Evolutionary conservation across 2,797 vertebrate genomes (phyloP).

Genomic region (Lepidocolaptes lacrymiger): DNA sequence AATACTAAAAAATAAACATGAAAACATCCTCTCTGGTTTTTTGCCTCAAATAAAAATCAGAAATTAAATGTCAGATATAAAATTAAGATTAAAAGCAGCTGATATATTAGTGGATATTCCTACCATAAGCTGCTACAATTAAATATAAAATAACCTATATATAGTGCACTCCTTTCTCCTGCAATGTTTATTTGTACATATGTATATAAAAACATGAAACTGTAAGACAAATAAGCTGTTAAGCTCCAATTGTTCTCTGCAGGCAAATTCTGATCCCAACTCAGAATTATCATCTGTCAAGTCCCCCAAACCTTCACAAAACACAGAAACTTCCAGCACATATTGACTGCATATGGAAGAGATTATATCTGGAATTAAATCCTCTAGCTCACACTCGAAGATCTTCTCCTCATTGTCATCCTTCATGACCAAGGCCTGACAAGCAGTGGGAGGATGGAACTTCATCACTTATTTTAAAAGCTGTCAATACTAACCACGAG

Average conservation of each 20-base stretch:
- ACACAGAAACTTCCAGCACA: neutral
- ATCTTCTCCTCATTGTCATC: conserved; percentile 40
- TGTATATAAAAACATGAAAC: rapidly evolving
- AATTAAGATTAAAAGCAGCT: neutral
- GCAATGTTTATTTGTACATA: neutral
- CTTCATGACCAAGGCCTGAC: conserved; percentile 53
- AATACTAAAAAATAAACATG: neutral
- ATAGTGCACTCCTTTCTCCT: neutral
- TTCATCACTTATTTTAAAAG: conserved; percentile 40
- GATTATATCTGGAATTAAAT: conserved; percentile 22
- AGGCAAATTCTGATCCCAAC: neutral
- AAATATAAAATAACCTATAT: neutral
- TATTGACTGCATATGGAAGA: conserved; percentile 9
- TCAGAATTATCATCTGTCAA: neutral
- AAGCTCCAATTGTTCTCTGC: neutral
- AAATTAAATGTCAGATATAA: neutral
- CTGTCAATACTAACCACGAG: conserved; percentile 3
- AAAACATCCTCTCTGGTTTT: neutral
- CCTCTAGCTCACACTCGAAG: neutral
- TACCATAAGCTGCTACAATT: neutral
- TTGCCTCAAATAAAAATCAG: neutral
- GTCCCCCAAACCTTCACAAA: neutral
- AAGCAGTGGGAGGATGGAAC: conserved; percentile 39
- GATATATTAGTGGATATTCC: neutral
- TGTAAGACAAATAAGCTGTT: neutral